phyloP scores from a whole-genome alignment of 2,888 invertebrate species.

The Leistus spinibarbis region DNA sequence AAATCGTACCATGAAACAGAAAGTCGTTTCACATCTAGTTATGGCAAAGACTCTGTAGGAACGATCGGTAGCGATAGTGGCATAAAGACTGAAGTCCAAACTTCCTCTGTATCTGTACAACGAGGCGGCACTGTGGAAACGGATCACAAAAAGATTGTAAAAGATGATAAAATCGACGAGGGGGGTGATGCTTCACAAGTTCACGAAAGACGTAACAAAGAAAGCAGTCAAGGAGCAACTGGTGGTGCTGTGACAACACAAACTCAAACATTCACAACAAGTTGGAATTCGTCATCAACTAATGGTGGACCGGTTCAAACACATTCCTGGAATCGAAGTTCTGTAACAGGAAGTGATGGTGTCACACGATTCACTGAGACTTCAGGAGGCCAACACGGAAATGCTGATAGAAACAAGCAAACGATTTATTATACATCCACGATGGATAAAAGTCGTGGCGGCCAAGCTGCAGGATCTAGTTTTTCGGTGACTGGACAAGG shows the following conservation, averaged over 20 bases:
- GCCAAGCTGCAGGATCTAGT: not conserved
- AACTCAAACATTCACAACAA: slow-evolving; percentile 1
- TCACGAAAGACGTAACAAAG: slow-evolving; percentile 54
- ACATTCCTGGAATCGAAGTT: slow-evolving; percentile 51
- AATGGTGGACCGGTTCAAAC: slow-evolving; percentile 47
- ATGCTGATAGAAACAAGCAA: not conserved
- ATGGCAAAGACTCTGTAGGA: not conserved
- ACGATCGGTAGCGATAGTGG: not conserved
- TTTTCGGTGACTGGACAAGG: not conserved
- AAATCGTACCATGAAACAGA: not conserved
- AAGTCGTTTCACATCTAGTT: not conserved
- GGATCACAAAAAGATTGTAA: slow-evolving; percentile 45
- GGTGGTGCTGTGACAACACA: not conserved
- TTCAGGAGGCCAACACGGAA: slow-evolving; percentile 56
- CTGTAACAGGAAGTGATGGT: slow-evolving; percentile 59
- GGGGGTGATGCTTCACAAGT: slow-evolving; percentile 58
- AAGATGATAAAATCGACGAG: slow-evolving; percentile 46
- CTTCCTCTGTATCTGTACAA: not conserved
- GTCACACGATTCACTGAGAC: slow-evolving; percentile 59
- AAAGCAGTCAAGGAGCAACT: slow-evolving; percentile 25
- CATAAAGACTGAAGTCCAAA: not conserved
- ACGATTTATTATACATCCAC: slow-evolving; percentile 21
- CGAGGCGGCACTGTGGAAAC: slow-evolving; percentile 46
- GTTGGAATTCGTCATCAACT: slow-evolving; percentile 42
- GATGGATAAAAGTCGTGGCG: slow-evolving; percentile 1